phyloP scores from a whole-genome alignment of 2,888 invertebrate species.

The Acleris emargana region DNA sequence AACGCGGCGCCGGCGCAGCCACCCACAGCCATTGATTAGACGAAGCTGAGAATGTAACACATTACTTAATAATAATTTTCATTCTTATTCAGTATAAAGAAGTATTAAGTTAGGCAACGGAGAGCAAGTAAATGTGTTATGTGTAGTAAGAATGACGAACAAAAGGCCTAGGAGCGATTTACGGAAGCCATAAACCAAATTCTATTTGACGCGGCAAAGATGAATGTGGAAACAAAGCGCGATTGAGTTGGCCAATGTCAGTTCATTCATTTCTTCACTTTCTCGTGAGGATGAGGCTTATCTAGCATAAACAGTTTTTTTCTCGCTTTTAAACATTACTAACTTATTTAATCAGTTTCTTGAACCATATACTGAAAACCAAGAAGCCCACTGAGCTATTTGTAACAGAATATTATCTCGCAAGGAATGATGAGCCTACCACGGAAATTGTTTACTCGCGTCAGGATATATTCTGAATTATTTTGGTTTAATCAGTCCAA shows the following conservation, averaged over 20 bases:
- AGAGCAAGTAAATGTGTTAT: neutral
- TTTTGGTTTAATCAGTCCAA: conserved; percentile 27
- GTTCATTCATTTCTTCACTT: too few species aligned
- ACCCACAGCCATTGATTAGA: conserved; percentile 70
- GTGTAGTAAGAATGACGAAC: neutral
- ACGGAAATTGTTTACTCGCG: conserved; percentile 22
- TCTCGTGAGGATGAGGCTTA: too few species aligned
- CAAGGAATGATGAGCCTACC: conserved; percentile 5
- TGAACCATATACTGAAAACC: neutral
- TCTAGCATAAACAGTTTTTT: too few species aligned
- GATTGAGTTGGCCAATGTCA: neutral
- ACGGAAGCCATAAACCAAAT: conserved; percentile 5
- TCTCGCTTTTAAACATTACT: too few species aligned
- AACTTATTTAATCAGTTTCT: neutral
- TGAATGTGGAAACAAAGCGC: conserved; percentile 9
- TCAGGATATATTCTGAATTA: conserved; percentile 21
- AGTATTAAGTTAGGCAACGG: neutral
- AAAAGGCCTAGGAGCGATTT: neutral
- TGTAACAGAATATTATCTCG: neutral
- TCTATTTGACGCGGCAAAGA: neutral
- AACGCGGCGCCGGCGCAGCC: conserved; percentile 57
- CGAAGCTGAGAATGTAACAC: conserved; percentile 67
- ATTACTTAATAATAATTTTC: conserved; percentile 65
- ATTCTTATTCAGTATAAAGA: conserved; percentile 37
- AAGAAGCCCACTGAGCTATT: too few species aligned